Evolutionary conservation across 2,797 vertebrate genomes (phyloP).

Genomic region (Champsocephalus esox): DNA sequence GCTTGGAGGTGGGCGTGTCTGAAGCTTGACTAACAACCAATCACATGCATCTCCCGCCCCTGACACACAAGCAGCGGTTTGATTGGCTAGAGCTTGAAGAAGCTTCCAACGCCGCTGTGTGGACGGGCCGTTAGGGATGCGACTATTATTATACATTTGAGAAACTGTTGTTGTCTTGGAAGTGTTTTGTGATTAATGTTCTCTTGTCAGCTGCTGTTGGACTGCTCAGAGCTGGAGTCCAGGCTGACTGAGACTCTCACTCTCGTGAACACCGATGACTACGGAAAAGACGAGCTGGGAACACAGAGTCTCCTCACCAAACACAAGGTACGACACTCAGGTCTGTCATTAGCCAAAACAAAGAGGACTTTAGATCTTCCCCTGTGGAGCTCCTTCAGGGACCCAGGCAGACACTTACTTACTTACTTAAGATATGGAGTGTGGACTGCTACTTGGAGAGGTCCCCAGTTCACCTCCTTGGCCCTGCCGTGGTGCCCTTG

Average conservation of each 20-base stretch:
- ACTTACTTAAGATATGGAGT: no score
- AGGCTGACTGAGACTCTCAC: constrained; percentile 83
- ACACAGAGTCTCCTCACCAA: constrained; percentile 87
- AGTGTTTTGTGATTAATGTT: neutral
- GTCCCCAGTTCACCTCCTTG: no score
- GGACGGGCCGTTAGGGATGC: neutral
- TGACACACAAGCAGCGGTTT: no score
- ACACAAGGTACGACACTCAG: constrained; percentile 84
- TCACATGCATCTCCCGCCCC: no score
- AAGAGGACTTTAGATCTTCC: neutral
- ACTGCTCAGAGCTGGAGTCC: constrained; percentile 88
- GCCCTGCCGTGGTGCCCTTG: no score
- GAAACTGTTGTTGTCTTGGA: neutral
- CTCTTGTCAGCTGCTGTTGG: constrained; percentile 85
- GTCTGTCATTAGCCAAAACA: neutral
- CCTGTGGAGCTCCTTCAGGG: constrained; percentile 3
- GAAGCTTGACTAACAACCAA: no score
- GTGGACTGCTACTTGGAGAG: no score
- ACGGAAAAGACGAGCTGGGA: constrained; percentile 84
- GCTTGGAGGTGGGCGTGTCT: no score
- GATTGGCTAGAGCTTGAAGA: no score
- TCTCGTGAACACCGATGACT: constrained; percentile 85
- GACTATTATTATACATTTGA: neutral
- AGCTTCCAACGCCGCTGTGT: no score
- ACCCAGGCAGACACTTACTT: no score